These are phyloP conservation scores for Pongo abelii DNA, from an alignment of 2,113 vertebrate species.

Conservation along the genomic window DNA sequence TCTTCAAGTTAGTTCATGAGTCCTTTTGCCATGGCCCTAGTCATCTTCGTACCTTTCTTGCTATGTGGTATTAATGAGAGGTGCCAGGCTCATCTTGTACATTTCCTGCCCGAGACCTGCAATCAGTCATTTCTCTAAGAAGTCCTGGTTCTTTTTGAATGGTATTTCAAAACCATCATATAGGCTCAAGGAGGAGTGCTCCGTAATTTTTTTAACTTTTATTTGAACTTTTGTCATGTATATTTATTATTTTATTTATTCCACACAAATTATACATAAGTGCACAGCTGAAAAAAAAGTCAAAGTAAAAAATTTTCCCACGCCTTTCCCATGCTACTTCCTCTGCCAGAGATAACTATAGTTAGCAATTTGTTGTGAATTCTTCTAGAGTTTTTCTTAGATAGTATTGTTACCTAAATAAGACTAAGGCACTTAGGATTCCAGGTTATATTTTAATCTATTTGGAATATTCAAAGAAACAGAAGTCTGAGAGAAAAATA, in stretches of 20 bases:
- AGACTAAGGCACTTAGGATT: background rate
- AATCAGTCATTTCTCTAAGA: background rate
- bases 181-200: background rate
- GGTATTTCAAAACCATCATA: background rate
- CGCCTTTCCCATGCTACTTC: background rate
- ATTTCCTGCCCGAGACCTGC: background rate
- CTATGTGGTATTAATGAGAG: background rate
- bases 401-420: background rate
- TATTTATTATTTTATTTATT: constrained; percentile 18
- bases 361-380: background rate
- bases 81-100: background rate
- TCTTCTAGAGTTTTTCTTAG: background rate
- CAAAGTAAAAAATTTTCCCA: background rate
- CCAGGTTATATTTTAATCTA: background rate
- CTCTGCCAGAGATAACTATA: background rate
- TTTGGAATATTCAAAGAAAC: background rate
- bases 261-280: background rate
- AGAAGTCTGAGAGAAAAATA: background rate
- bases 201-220: background rate
- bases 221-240: background rate
- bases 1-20: background rate
- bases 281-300: background rate
- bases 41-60: background rate
- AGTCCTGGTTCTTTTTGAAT: background rate
- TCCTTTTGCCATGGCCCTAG: background rate